Percentiles rank a stretch among this genome's conserved stretches.
Conservation (phyloP, 1,140 invertebrate genomes). For the Lanistes nyassanus region DNA sequence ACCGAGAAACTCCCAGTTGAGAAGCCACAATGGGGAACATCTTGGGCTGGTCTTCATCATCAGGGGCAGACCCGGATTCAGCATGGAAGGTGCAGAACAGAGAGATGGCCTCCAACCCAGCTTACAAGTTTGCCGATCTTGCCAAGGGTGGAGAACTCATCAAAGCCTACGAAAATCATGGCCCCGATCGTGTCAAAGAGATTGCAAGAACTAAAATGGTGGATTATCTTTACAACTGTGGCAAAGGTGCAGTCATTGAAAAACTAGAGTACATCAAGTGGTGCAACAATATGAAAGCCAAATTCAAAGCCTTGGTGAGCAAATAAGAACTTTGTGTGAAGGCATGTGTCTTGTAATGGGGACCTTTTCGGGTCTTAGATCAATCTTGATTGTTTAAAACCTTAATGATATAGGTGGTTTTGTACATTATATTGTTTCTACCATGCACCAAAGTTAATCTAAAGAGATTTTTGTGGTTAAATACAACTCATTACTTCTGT, state of each 20-base stretch:
- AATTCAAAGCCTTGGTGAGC: constrained; percentile 20
- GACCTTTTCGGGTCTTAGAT: too few relatives aligned
- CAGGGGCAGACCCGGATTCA: constrained; percentile 50
- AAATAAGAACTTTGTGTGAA: too few relatives aligned
- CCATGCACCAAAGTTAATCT: too few relatives aligned
- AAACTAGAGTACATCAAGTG: constrained; percentile 90
- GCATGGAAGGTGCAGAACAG: constrained; percentile 70
- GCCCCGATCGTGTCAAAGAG: constrained; percentile 78
- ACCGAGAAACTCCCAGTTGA: neutral
- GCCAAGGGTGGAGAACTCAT: constrained; percentile 73
- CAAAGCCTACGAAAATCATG: constrained; percentile 81
- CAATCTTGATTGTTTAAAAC: too few relatives aligned
- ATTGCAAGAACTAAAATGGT: constrained; percentile 89
- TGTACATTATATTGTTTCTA: too few relatives aligned
- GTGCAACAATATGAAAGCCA: constrained; percentile 78
- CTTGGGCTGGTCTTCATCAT: neutral
- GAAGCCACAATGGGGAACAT: constrained; percentile 10
- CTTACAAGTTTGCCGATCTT: constrained; percentile 68
- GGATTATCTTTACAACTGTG: constrained; percentile 90
- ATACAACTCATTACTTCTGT: too few relatives aligned
- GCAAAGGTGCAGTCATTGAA: constrained; percentile 87
- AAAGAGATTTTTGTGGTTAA: too few relatives aligned
- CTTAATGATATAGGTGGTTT: too few relatives aligned
- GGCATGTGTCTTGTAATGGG: too few relatives aligned
- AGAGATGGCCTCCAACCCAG: constrained; percentile 67